These are phyloP conservation scores for Sander vitreus DNA, from an alignment of 2,113 vertebrate genomes.

Conservation along the genomic window DNA sequence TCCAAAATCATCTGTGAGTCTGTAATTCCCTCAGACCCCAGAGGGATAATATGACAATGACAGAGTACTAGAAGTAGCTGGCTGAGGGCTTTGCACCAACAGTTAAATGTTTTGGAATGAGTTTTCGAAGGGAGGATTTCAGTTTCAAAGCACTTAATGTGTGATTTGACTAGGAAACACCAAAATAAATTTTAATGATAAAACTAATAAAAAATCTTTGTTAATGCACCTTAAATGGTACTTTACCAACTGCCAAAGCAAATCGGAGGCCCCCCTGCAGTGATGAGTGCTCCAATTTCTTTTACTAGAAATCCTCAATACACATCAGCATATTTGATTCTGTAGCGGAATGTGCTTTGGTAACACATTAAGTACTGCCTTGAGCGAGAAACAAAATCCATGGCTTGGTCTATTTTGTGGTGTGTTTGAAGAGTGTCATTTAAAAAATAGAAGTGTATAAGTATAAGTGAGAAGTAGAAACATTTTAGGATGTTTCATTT, in stretches of 20 bases:
- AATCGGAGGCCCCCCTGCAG: constrained; percentile 3
- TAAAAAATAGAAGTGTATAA: neutral
- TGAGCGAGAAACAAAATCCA: neutral
- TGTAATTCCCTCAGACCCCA: too few relatives aligned
- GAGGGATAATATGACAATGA: constrained; percentile 76
- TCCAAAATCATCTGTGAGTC: too few relatives aligned
- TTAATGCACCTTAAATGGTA: constrained; percentile 34
- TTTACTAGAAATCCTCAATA: neutral
- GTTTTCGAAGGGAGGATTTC: constrained; percentile 56
- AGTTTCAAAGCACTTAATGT: constrained; percentile 61
- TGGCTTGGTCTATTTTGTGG: neutral
- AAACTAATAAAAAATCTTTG: constrained; percentile 35
- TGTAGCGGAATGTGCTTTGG: neutral
- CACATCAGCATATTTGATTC: constrained; percentile 25
- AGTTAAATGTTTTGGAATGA: constrained; percentile 63
- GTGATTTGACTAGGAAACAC: constrained; percentile 14
- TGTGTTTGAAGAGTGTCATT: neutral
- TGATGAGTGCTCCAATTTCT: neutral
- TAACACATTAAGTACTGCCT: constrained; percentile 3
- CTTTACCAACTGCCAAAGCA: constrained; percentile 22
- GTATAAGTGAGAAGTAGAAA: neutral
- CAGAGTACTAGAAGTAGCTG: constrained; percentile 54
- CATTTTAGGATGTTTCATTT: neutral
- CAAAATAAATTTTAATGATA: constrained; percentile 34
- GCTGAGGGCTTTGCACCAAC: constrained; percentile 57